These are phyloP conservation scores for Sesia bembeciformis DNA, from an alignment of 2,888 invertebrate genomes.

Conservation along the genomic window DNA sequence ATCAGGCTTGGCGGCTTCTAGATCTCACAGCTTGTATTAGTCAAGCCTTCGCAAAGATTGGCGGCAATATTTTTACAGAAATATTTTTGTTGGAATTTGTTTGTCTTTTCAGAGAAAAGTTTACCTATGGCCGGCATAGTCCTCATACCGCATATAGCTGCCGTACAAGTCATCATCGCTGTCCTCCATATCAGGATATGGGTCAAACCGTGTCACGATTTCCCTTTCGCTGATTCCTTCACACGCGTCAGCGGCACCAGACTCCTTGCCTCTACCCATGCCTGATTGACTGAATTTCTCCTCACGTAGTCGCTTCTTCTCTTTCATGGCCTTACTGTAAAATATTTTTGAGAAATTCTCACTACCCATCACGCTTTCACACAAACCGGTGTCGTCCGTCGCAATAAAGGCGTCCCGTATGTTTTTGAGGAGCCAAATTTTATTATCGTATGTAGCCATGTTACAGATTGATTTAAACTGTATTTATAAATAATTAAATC, in stretches of 20 bases:
- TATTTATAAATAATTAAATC: too few relatives aligned
- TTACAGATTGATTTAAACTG: background rate
- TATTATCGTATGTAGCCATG: conserved; percentile 97
- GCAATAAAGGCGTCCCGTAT: conserved; percentile 96
- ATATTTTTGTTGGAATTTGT: too few relatives aligned
- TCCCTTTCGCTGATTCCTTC: conserved; percentile 54
- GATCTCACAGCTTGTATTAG: too few relatives aligned
- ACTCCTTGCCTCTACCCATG: conserved; percentile 44
- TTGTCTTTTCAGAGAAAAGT: background rate
- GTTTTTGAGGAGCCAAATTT: conserved; percentile 93
- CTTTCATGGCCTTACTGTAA: conserved; percentile 58
- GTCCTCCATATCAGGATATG: conserved; percentile 85
- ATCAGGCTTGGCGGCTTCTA: too few relatives aligned
- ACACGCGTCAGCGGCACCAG: conserved; percentile 29
- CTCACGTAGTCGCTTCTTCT: conserved; percentile 45
- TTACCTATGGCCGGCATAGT: conserved; percentile 74
- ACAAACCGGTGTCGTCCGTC: conserved; percentile 95
- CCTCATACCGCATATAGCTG: conserved; percentile 83
- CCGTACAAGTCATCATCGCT: conserved; percentile 82
- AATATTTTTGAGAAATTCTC: conserved; percentile 82
- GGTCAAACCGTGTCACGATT: conserved; percentile 72
- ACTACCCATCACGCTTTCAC: conserved; percentile 92
- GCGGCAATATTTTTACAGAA: too few relatives aligned
- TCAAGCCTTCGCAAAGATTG: too few relatives aligned
- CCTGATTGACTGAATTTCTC: conserved; percentile 41